Evolutionary conservation across 2,797 vertebrate genomes (phyloP), one percentile per base, ranked within the genome.

Genomic region (Calcarius lapponicus): DNA sequence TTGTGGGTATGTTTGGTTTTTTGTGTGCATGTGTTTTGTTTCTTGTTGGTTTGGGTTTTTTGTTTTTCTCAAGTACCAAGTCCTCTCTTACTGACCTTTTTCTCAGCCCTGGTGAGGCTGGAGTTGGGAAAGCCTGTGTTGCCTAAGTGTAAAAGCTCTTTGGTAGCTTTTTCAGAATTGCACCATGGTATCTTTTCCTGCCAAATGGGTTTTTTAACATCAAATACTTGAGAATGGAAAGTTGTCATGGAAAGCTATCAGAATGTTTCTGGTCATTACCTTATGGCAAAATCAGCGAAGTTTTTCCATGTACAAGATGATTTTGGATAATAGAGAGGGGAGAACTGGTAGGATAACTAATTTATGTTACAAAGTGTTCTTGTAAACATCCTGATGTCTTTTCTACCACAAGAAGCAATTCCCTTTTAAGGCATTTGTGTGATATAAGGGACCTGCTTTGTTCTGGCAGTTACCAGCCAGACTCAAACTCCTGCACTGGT

Each of bases 261-360:
- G 86, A 93, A 88, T 56, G 48, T 85, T 96, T 94, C 36, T 96
- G 56, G 70, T 90, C 31, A 48, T 28, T 90, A 64, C 88, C 82
- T 95, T 57, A n/a, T 66, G 34, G 94, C 40, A 65, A 94, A 78
- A 92, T 84, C 6, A 0, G 36, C 57, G n/a, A 60, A 65, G 24
- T 76, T 93, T 86, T 96, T 90, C 58, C 20, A 86, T 28, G 32
- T 78, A 11, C 43, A 65, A 56, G 47, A 82, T 21, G 16, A 25
- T 54, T 88, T 79, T 64, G 67, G 71, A 57, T 57, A 89, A 62
- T 6, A 38, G 56, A 36, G 66, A 40, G 17, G 36, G 32, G 51
- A 74, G 3, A 66, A 73, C 26, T 96, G 32, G 20, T 64, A 38
- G 48, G 20, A 74, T 82, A 84, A 84, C 45, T 58, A 80, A 26